Evolutionary conservation across 35 echinoderm and acorn worm species (phyloP), one percentile per base, ranked within the genome.

Genomic region (Heliocidaris erythrogramma): DNA sequence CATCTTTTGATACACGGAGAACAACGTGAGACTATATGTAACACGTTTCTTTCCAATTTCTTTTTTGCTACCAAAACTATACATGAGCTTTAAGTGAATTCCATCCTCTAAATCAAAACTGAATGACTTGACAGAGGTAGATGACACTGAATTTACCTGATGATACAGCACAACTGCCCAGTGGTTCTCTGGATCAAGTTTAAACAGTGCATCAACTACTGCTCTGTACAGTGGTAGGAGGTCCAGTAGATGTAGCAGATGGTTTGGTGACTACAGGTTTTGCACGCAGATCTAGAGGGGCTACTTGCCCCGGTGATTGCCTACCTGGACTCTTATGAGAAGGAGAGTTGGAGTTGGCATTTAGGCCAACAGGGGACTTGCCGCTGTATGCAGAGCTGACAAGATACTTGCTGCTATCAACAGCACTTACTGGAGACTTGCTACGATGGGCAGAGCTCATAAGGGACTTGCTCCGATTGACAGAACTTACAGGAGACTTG

Each of bases 71-170:
- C 35, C 35, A 42, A 42, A 42, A 42, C 35, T 42, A 3, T 42
- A 42, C 35, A 42, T 42, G 35, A 42, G 35, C 35, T 42, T 0
- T 42, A 42, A 42, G 35, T 78, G 65, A n/a, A 78, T 78, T 24
- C 4, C 2, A 78, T 78, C 65, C 27, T 24, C 65, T 78, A 78
- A 27, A 78, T 78, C 65, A 78, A 8, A 78, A 78, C 65, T 78
- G 65, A 78, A 78, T 78, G 65, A 78, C 52, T 56, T 21, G 21
- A 86, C 87, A 17, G 87, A 89, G 87, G 87, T 89, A 89, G 87
- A 89, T 89, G 32, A 47, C 87, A 32, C 87, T 13, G 29, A 31
- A 89, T 32, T 32, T 9, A 47, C 42, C 31, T 47, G 87, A 47
- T 48, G 47, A n/a, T 89, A n/a, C 29, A 89, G 14, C 18, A 18